A percentile compares a stretch with the other conserved stretches of the same genome.
Evolutionary conservation across 1,140 invertebrate species (phyloP).

Genomic region (Gonatopus flavifemur): DNA sequence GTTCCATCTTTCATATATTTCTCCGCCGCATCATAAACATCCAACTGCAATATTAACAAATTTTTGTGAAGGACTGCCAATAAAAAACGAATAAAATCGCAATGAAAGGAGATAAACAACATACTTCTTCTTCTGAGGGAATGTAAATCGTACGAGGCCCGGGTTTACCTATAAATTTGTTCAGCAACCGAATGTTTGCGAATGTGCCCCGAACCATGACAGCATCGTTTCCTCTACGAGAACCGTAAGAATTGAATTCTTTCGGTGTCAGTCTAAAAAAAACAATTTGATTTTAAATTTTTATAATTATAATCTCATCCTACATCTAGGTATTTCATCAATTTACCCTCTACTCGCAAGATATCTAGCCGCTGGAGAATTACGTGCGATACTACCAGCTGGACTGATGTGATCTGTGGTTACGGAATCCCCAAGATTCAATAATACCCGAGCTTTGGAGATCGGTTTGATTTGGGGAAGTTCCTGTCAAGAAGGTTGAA

Average conservation of each 20-base stretch:
- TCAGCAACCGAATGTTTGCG: conserved; percentile 95
- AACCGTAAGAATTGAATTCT: conserved; percentile 98
- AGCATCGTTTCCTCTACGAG: conserved; percentile 93
- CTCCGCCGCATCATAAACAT: conserved; percentile 95
- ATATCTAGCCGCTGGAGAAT: conserved; percentile 91
- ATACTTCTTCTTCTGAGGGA: conserved; percentile 81
- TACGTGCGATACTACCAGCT: conserved; percentile 94
- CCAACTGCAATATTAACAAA: conserved; percentile 69
- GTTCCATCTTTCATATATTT: conserved; percentile 72
- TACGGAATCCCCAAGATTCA: conserved; percentile 92
- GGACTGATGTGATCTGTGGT: conserved; percentile 99
- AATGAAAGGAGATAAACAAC: neutral
- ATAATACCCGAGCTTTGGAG: conserved; percentile 72
- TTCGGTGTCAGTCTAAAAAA: conserved; percentile 76
- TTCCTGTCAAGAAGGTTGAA: conserved; percentile 42
- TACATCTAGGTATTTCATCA: neutral
- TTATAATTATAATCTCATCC: neutral
- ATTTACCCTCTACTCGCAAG: conserved; percentile 72
- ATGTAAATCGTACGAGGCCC: conserved; percentile 90
- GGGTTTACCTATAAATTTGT: conserved; percentile 82
- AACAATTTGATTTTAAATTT: neutral
- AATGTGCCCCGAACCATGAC: conserved; percentile 98
- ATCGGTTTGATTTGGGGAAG: conserved; percentile 64
- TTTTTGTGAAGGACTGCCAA: neutral
- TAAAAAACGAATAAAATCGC: neutral